Evolutionary conservation across 2,888 invertebrate genomes (phyloP).

Genomic region (Aphodius granarius): DNA sequence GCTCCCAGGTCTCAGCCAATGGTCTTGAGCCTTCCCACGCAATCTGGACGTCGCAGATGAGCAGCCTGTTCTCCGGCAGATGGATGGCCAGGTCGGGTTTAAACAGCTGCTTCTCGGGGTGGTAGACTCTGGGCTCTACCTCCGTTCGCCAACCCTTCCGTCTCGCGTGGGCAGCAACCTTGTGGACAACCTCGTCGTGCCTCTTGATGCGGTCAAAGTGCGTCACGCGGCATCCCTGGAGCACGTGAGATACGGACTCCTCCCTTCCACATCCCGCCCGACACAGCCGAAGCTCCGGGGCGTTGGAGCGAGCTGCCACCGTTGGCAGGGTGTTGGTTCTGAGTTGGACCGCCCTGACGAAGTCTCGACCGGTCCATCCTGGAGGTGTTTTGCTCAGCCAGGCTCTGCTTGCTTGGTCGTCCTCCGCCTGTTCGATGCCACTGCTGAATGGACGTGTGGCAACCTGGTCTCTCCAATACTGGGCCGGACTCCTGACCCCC

Average conservation of each 20-base stretch:
- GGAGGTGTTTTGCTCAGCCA: constrained; percentile 27
- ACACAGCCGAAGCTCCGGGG: constrained; percentile 16
- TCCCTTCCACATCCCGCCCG: constrained; percentile 21
- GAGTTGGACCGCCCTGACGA: constrained; percentile 27
- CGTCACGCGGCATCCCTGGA: constrained; percentile 26
- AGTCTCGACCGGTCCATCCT: constrained; percentile 32
- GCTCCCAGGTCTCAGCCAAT: constrained; percentile 18
- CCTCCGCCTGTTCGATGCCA: constrained; percentile 24
- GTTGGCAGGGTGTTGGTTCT: constrained; percentile 26
- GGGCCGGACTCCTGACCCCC: not conserved
- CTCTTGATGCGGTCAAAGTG: constrained; percentile 28
- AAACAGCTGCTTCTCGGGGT: constrained; percentile 30
- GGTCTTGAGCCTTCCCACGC: constrained; percentile 27
- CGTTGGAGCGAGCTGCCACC: constrained; percentile 25
- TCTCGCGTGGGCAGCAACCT: constrained; percentile 28
- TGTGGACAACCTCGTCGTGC: constrained; percentile 32
- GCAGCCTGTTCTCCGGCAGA: not conserved
- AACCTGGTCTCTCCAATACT: constrained; percentile 17
- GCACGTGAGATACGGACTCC: constrained; percentile 30
- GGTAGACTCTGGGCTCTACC: constrained; percentile 34
- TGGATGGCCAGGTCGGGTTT: constrained; percentile 35
- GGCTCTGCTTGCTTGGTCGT: constrained; percentile 30
- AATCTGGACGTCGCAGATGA: constrained; percentile 25
- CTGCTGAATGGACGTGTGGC: constrained; percentile 2
- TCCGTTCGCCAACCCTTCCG: constrained; percentile 22